Conservation (phyloP, 1,140 invertebrate genomes). For the Maconellicoccus hirsutus region DNA sequence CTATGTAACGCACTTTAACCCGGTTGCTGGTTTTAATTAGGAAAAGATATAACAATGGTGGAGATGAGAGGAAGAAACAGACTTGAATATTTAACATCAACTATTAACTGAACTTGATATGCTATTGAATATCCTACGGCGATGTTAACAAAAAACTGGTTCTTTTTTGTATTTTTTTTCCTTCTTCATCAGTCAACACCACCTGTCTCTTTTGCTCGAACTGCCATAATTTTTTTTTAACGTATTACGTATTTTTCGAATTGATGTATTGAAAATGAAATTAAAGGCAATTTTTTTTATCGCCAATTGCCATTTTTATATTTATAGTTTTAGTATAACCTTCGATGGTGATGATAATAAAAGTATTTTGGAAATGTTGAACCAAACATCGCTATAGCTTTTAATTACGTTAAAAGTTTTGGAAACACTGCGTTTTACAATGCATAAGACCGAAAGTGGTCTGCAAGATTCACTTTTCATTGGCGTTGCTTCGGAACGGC, state of each 20-base stretch:
- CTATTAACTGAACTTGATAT: background rate
- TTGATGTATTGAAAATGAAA: background rate
- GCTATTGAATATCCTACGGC: background rate
- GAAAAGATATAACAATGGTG: conserved; percentile 1
- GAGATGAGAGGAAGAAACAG: conserved; percentile 7
- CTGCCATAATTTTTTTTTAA: conserved; percentile 4
- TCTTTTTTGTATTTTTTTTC: background rate
- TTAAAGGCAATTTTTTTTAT: no score
- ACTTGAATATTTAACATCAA: conserved; percentile 10
- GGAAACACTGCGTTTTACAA: background rate
- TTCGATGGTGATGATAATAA: no score
- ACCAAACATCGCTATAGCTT: no score
- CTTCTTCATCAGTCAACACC: background rate
- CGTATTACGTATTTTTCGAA: background rate
- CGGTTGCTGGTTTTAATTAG: background rate
- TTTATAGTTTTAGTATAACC: no score
- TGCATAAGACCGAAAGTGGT: background rate
- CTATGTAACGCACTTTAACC: background rate
- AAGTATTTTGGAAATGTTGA: no score
- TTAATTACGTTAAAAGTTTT: no score
- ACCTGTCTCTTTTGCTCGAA: background rate
- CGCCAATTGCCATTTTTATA: no score
- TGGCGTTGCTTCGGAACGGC: background rate
- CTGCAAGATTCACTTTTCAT: conserved; percentile 8
- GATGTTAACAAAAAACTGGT: background rate